Base-by-base conservation (phyloP, 1,140 invertebrate genomes). In the Neodiprion virginianus region DNA sequence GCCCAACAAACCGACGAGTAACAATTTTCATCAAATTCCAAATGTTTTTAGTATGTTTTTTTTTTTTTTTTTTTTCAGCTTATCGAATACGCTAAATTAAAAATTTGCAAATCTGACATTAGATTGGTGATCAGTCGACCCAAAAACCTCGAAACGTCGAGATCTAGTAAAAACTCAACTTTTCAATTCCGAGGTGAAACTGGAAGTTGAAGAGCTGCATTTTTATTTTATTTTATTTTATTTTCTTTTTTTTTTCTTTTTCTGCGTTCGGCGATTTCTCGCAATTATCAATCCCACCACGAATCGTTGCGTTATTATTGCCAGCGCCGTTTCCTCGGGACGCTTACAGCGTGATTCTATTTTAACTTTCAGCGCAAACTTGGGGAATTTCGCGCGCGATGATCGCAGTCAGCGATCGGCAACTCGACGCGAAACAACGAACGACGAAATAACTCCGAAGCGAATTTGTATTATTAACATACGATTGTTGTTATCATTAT, bases 391-490 rank as follows among this genome's bases (percentile, higher is more conserved):
- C 50, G 71, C 17, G 17, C 17, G 17, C 17, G 17, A 21, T 21
- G 17, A 21, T 21, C 17, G 50, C 79, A 81, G 80, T 81, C 67
- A 73, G 65, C 49, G 77, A 48, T 75, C 69, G 69, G 69, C 70
- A 65, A 23, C 73, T 14, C 48, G 28, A 72, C 74, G 76, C 69
- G 74, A 9, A 1, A 21, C 17, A 40, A 68, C 67, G 67, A 68
- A 17, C n/a, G 67, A 17, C n/a, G 21, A 9, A 11, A 11, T 1
- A 2, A 68, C n/a, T 9, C 67, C 67, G 11, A 21, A 17, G 21
- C 67, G 67, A 1, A 68, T 40, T 68, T 68, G 1, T 3, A 21
- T 68, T 21, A 21, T 40, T 28, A 69, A 21, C 17, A 21, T 21
- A 21, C 17, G 17, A 21, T 21, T 21, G 17, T 21, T 21, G 17